Base-by-base conservation (phyloP, 2,888 invertebrate genomes). In the Nematopogon swammerdamellus region DNA sequence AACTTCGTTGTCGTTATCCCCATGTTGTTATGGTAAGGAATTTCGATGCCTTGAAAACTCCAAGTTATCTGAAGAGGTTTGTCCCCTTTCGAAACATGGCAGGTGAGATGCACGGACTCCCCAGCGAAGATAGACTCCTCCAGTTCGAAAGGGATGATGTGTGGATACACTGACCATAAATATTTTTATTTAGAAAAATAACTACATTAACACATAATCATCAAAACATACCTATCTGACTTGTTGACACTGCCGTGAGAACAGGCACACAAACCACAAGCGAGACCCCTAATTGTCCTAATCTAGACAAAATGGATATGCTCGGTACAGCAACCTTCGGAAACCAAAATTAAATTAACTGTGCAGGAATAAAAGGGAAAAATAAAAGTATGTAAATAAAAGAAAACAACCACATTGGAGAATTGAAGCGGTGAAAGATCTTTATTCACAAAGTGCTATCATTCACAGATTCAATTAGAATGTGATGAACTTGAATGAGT, bases 81-180 rank as follows among this genome's bases (percentile, higher is more conserved):
- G 69, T 90, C 90, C 55, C 90, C 88, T 64, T 86, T 85, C 47
- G 84, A 82, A 50, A 86, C 84, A 59, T 85, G 84, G 64, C 87
- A 87, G 55, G 82, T 83, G 50, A 87, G 74, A 56, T 85, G 85
- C 51, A 85, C 84, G 54, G 83, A 82, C 64, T 87, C 87, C 44
- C 87, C 88, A 52, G 85, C 84, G 60, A 86, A 85, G 56, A 84
- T 81, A 50, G 86, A 82, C 59, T 84, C 85, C 60, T 87, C 85
- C 54, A 87, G 85, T 63, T 81, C 80, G 63, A 88, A 87, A 53
- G 86, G 85, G 58, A 82, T 81, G 60, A 88, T 86, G 67, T 86
- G 84, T 54, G 88, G 87, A 59, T 73, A 63, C 58, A 82, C 82
- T 82, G 55, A 14, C 48, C 36, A 8, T 11, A 43, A 44, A 48